Evolutionary conservation across 1,140 invertebrate species (phyloP).

Genomic region (Bombus pyrosoma): DNA sequence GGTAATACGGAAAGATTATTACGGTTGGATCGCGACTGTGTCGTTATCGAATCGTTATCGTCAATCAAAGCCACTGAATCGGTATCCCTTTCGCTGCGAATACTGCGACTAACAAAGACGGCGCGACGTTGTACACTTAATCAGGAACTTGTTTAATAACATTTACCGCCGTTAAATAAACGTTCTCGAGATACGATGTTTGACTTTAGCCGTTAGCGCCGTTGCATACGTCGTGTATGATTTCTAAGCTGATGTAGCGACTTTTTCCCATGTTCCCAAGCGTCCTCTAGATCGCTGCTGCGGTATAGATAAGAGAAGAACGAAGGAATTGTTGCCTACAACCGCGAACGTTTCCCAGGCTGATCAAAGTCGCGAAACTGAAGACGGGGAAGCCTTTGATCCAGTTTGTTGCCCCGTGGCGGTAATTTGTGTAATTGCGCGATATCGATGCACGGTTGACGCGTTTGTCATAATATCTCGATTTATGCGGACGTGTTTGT

Average conservation of each 20-base stretch:
- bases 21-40: neutral
- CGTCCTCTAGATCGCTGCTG: too few species aligned
- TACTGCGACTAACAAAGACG: neutral
- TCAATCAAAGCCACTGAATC: neutral
- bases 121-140: neutral
- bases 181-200: too few species aligned
- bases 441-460: slow-evolving; percentile 12
- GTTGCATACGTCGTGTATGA: neutral
- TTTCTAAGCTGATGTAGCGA: neutral
- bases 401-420: neutral
- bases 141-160: slow-evolving; percentile 3
- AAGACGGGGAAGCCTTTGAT: slow-evolving; percentile 10
- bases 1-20: neutral
- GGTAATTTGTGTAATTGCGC: slow-evolving; percentile 44
- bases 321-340: too few species aligned
- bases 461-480: slow-evolving; percentile 27
- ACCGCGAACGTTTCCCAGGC: neutral
- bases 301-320: too few species aligned
- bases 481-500: slow-evolving; percentile 20
- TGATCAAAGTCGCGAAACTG: neutral
- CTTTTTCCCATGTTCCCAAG: neutral
- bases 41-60: slow-evolving; percentile 1
- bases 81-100: neutral
- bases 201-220: too few species aligned
- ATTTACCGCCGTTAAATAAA: neutral